phyloP scores from a whole-genome alignment of 2,888 invertebrate species.

The Abscondita cerata region DNA sequence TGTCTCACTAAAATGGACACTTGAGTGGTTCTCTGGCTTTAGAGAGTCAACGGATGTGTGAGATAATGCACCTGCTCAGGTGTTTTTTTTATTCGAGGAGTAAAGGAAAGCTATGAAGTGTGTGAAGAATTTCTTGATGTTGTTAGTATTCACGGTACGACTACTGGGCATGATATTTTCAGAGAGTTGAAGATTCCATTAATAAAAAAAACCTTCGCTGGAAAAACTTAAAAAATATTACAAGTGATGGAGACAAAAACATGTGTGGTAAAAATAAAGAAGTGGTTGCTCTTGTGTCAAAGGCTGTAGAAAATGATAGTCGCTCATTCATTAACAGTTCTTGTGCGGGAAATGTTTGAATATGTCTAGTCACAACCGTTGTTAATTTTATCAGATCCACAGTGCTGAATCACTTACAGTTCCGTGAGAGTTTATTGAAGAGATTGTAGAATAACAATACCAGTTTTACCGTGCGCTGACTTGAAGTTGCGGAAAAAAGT shows the following conservation, averaged over 20 bases:
- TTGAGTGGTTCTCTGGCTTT: not conserved
- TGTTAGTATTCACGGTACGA: not conserved
- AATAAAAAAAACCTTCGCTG: not conserved
- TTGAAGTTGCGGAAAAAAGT: slow-evolving; percentile 34
- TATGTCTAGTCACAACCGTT: slow-evolving; percentile 32
- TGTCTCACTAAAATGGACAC: too few relatives aligned
- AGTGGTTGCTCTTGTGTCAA: slow-evolving; percentile 43
- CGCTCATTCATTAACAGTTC: slow-evolving; percentile 46
- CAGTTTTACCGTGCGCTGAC: not conserved
- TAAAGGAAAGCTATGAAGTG: not conserved
- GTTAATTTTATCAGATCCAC: slow-evolving; percentile 3
- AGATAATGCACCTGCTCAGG: too few relatives aligned
- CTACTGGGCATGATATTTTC: not conserved
- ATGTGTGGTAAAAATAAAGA: too few relatives aligned
- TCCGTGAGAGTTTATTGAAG: slow-evolving; percentile 40
- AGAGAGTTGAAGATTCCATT: not conserved
- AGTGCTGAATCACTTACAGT: slow-evolving; percentile 43
- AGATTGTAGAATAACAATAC: slow-evolving; percentile 36
- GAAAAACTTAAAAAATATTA: slow-evolving; percentile 1
- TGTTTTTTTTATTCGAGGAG: slow-evolving; percentile 13
- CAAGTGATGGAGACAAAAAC: not conserved
- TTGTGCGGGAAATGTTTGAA: slow-evolving; percentile 49
- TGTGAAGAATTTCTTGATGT: slow-evolving; percentile 1
- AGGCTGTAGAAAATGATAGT: slow-evolving; percentile 45
- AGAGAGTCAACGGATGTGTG: slow-evolving; percentile 2